Evolutionary conservation across 2,797 vertebrate genomes (phyloP).

Genomic region (Enteromius trimaculatus): DNA sequence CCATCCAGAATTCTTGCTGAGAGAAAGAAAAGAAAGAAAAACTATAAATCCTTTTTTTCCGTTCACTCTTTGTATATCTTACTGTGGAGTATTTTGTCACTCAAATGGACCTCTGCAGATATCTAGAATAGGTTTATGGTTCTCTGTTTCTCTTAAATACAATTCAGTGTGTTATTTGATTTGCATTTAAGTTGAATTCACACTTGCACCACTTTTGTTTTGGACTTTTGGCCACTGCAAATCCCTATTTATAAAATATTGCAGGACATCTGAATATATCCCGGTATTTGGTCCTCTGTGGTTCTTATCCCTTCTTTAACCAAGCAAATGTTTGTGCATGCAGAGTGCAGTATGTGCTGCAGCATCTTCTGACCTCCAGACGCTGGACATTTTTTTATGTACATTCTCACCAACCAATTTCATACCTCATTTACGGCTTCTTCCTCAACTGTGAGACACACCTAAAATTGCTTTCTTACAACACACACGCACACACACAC

Average conservation of each 20-base stretch:
- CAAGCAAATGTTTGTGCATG: constrained; percentile 43
- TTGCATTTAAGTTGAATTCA: neutral
- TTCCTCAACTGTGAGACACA: constrained; percentile 37
- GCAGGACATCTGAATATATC: neutral
- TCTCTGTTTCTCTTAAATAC: neutral
- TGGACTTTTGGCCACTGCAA: neutral
- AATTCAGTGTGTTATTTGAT: constrained; percentile 48
- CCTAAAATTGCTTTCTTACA: constrained; percentile 27
- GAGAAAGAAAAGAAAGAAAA: neutral
- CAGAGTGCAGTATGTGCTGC: constrained; percentile 29
- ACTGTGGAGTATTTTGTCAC: constrained; percentile 13
- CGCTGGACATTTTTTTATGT: constrained; percentile 54
- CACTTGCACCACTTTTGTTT: neutral
- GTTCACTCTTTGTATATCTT: constrained; percentile 12
- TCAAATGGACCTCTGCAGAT: neutral
- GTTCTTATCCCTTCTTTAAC: constrained; percentile 42
- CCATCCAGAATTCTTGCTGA: constrained; percentile 5
- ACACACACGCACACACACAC: constrained; percentile 37
- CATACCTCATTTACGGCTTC: constrained; percentile 62
- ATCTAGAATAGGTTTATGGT: neutral
- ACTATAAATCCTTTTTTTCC: neutral
- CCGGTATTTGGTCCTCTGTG: neutral
- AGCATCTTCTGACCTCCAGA: constrained; percentile 60
- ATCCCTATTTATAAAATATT: neutral
- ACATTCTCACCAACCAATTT: constrained; percentile 62